Evolutionary conservation across 2,113 vertebrate species (phyloP).

Genomic region (Bubo scandiacus): DNA sequence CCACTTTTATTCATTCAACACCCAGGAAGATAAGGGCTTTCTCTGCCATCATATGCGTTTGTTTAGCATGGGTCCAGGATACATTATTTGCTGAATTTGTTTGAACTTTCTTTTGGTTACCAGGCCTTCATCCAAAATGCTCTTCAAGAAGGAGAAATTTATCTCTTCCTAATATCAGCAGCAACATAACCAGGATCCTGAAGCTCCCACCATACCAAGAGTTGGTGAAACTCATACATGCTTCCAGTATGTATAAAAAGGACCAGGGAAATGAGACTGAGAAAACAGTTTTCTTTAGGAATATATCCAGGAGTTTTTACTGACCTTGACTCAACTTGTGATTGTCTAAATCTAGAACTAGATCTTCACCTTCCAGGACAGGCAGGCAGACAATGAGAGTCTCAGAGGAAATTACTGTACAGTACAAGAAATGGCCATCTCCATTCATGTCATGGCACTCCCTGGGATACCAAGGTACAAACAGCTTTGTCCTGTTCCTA

Average conservation of each 20-base stretch:
- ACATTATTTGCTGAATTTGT: background rate
- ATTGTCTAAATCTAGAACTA: background rate
- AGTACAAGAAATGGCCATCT: background rate
- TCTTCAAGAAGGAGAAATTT: background rate
- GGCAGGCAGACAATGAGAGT: background rate
- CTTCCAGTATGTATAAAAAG: background rate
- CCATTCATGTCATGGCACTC: background rate
- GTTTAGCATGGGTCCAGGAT: background rate
- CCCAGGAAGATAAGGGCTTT: background rate
- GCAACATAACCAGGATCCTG: background rate
- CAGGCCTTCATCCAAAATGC: background rate
- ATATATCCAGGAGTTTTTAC: background rate
- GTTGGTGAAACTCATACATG: background rate
- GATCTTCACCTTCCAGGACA: background rate
- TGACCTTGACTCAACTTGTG: background rate
- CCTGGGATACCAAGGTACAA: background rate
- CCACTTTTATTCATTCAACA: background rate
- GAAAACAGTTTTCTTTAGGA: background rate
- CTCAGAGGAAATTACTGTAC: background rate
- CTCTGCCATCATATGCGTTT: background rate
- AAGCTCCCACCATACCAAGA: background rate
- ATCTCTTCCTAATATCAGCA: background rate
- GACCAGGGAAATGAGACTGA: background rate
- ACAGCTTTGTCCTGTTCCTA: background rate
- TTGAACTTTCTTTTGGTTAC: background rate